Conservation (phyloP, 2,797 vertebrate species). For the Sebastolobus altivelis region DNA sequence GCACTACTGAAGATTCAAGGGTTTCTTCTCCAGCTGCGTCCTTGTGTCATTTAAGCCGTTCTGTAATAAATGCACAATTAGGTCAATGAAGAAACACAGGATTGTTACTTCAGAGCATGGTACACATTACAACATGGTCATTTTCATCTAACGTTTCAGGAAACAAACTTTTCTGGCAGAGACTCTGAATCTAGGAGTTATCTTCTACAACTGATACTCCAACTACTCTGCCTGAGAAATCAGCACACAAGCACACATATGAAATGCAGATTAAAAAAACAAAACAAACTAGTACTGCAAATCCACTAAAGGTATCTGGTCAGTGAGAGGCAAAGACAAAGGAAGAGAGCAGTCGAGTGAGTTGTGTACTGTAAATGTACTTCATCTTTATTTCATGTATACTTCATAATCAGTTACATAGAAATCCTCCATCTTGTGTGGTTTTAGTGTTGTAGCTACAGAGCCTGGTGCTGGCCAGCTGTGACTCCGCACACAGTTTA, state of each 20-base stretch:
- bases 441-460: slow-evolving; percentile 85
- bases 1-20: background rate
- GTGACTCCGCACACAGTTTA: slow-evolving; percentile 58
- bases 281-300: background rate
- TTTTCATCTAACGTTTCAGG: background rate
- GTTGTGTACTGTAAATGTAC: slow-evolving; percentile 86
- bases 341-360: slow-evolving; percentile 54
- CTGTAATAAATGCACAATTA: background rate
- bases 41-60: background rate
- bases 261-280: background rate
- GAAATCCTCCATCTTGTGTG: slow-evolving; percentile 91
- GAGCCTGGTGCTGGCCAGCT: slow-evolving; percentile 65
- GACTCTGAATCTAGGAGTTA: background rate
- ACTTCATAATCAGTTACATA: slow-evolving; percentile 93
- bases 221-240: background rate
- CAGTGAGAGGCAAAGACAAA: slow-evolving; percentile 28
- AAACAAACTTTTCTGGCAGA: background rate
- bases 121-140: background rate
- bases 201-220: background rate
- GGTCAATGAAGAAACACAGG: background rate
- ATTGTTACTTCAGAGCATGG: background rate
- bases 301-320: background rate
- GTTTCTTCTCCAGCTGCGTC: background rate
- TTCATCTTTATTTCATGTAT: slow-evolving; percentile 90
- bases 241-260: background rate